Conservation (phyloP, 1,140 invertebrate species). For the Charaxes varanes region DNA sequence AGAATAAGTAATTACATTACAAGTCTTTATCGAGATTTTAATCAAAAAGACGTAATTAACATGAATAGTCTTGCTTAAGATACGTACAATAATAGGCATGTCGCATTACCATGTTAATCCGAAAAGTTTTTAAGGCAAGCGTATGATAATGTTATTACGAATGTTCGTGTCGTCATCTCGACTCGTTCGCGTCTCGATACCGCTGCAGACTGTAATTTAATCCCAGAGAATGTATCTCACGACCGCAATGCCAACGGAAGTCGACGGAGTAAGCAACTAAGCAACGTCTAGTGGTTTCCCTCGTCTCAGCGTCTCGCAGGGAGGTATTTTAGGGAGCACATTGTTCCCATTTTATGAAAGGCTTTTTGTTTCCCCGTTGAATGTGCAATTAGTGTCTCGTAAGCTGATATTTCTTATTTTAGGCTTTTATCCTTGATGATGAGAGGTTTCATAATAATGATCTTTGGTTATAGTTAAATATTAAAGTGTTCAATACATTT, state of each 20-base stretch:
- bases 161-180: slow-evolving; percentile 25
- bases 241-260: slow-evolving; percentile 51
- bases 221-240: slow-evolving; percentile 42
- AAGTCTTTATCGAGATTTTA: too few relatives aligned
- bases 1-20: too few relatives aligned
- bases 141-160: slow-evolving; percentile 31
- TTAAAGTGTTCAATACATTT: too few relatives aligned
- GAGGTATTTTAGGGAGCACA: slow-evolving; percentile 34
- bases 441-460: too few relatives aligned
- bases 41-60: too few relatives aligned
- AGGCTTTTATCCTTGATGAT: too few relatives aligned
- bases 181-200: slow-evolving; percentile 29
- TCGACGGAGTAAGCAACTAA: slow-evolving; percentile 25
- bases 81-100: too few relatives aligned
- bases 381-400: slow-evolving; percentile 13
- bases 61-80: too few relatives aligned
- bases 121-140: slow-evolving; percentile 18
- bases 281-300: slow-evolving; percentile 35
- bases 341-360: slow-evolving; percentile 27
- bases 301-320: slow-evolving; percentile 42
- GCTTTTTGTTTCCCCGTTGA: slow-evolving; percentile 19
- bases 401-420: too few relatives aligned
- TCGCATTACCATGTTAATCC: too few relatives aligned
- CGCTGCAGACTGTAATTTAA: slow-evolving; percentile 52
- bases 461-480: too few relatives aligned